Conservation (phyloP, 2,888 invertebrate genomes). For the Tuta absoluta region DNA sequence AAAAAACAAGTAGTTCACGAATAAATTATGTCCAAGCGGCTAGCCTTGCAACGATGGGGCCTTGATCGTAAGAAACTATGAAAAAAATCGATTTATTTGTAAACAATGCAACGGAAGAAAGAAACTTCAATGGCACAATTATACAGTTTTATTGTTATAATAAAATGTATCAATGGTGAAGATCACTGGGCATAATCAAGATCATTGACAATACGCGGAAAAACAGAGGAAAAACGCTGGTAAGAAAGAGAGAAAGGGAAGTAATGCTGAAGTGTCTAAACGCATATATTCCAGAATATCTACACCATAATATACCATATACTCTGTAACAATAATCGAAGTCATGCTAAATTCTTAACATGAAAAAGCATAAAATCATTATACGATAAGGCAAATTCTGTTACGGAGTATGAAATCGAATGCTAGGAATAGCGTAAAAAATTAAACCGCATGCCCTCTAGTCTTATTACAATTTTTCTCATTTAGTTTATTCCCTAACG, state of each 20-base stretch:
- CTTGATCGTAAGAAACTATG: slow-evolving; percentile 4
- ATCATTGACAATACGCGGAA: too few relatives aligned
- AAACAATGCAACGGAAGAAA: slow-evolving; percentile 7
- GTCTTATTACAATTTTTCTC: background rate
- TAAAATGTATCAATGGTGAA: background rate
- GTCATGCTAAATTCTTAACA: too few relatives aligned
- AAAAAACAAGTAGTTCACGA: slow-evolving; percentile 8
- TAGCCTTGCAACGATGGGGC: background rate
- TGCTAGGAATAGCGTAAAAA: background rate
- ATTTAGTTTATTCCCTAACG: background rate
- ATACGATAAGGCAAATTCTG: too few relatives aligned
- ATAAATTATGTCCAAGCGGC: slow-evolving; percentile 3
- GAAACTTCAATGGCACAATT: background rate
- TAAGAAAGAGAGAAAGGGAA: too few relatives aligned
- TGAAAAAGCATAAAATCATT: too few relatives aligned
- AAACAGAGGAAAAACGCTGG: too few relatives aligned
- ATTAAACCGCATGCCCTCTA: background rate
- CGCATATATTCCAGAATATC: too few relatives aligned
- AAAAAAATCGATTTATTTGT: slow-evolving; percentile 10
- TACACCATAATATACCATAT: too few relatives aligned
- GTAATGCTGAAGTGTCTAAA: too few relatives aligned
- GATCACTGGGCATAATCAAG: background rate
- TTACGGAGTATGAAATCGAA: too few relatives aligned
- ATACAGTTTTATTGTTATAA: background rate
- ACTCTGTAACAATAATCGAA: too few relatives aligned